These are phyloP conservation scores for Arrhamphus sclerolepis DNA, from an alignment of 2,797 vertebrate genomes.

Conservation along the genomic window DNA sequence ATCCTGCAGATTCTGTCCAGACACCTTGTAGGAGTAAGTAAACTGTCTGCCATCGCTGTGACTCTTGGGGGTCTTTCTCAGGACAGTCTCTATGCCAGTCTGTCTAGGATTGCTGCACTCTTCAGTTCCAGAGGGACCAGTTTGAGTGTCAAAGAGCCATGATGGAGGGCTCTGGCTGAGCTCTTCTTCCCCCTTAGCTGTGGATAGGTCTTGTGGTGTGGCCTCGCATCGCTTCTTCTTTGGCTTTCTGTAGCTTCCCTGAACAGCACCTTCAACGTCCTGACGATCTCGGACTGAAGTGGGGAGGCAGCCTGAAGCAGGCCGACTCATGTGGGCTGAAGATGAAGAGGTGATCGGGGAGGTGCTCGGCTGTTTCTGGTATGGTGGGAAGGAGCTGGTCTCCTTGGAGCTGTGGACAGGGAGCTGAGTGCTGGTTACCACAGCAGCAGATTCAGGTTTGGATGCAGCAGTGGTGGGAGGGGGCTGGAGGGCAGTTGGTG, in stretches of 20 bases:
- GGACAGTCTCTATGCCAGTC: accelerated
- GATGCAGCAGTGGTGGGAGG: neutral
- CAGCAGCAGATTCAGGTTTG: accelerated
- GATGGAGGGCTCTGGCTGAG: constrained; percentile 52
- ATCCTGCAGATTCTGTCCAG: constrained; percentile 46
- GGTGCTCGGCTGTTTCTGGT: constrained; percentile 44
- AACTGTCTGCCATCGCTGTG: constrained; percentile 55
- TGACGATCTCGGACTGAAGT: neutral
- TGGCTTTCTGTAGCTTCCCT: constrained; percentile 2
- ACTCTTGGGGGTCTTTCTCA: neutral
- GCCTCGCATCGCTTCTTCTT: constrained; percentile 49
- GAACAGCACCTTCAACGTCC: neutral
- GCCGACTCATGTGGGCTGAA: neutral
- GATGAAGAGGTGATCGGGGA: neutral
- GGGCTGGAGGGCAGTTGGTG: neutral
- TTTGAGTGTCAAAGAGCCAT: constrained; percentile 62
- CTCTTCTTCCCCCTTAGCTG: constrained; percentile 23
- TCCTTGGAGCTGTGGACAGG: neutral
- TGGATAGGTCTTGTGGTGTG: neutral
- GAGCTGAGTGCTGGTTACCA: constrained; percentile 32
- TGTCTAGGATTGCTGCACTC: neutral
- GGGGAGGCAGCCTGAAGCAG: neutral
- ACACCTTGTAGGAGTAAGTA: constrained; percentile 54
- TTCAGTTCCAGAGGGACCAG: neutral
- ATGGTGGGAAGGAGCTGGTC: constrained; percentile 37